These are phyloP conservation scores for Dynastes maya DNA, from an alignment of 2,888 invertebrate species.

Conservation along the genomic window DNA sequence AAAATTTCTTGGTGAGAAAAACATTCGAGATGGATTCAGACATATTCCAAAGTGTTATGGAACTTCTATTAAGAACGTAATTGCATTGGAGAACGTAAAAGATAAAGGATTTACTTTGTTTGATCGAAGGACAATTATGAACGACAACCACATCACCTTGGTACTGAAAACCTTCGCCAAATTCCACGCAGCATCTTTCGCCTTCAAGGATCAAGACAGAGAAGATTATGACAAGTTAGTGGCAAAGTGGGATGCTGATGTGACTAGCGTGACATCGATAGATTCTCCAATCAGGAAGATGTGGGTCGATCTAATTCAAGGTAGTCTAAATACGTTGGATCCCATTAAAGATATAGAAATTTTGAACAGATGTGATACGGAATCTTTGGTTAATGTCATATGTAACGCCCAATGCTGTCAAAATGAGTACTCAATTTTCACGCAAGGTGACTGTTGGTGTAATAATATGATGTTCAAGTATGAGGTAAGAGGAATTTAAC, in stretches of 20 bases:
- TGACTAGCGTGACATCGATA: no score
- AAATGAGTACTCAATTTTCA: constrained; percentile 41
- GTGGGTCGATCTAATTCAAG: background rate
- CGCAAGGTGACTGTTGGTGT: constrained; percentile 54
- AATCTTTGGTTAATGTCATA: background rate
- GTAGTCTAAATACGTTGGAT: constrained; percentile 15
- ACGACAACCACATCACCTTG: constrained; percentile 57
- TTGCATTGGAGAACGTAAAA: constrained; percentile 59
- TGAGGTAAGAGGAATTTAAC: background rate
- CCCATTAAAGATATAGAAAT: constrained; percentile 4
- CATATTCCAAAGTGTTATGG: constrained; percentile 52
- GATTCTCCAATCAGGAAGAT: background rate
- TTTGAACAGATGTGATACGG: background rate
- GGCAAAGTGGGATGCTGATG: background rate
- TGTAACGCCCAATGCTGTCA: background rate
- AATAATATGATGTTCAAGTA: constrained; percentile 53
- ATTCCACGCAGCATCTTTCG: constrained; percentile 58
- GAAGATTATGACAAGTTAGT: constrained; percentile 53
- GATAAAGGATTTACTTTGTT: constrained; percentile 52
- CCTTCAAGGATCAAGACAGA: constrained; percentile 54
- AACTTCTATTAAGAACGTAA: constrained; percentile 48
- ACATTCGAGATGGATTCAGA: background rate
- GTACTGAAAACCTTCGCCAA: constrained; percentile 59
- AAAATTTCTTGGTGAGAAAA: constrained; percentile 1
- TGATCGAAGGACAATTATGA: constrained; percentile 55